Evolutionary conservation across 2,888 invertebrate genomes (phyloP), one percentile per base, ranked within the genome.

Genomic region (Heteromyza rotundicornis): DNA sequence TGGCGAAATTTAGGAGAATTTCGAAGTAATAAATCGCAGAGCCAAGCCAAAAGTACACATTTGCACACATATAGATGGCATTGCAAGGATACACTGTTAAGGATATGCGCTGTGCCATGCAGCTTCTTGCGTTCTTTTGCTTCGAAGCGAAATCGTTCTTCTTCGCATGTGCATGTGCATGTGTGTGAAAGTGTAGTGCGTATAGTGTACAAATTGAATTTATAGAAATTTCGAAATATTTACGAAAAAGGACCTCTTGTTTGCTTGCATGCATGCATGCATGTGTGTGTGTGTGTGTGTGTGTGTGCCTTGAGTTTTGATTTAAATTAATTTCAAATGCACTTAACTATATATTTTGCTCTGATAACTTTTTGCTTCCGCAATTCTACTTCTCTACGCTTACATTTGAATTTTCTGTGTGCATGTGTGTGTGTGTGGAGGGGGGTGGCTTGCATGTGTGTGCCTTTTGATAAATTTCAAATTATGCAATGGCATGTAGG

Each of bases 1-100:
- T 74, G 72, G 68, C 66, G 63, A 71, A 72, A 70, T 74, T 74
- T 75, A 78, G 74, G 74, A 74, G 74, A 74, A 78, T 79, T 79
- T 74, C 71, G 71, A 71, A 76, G 76, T 73, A 78, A 80, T 80
- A 80, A 80, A 80, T 80, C 76, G 79, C 72, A 70, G 69, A 66
- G 66, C 69, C 69, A 75, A 73, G 70, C 70, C 47, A 47, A 47
- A 47, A 47, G 20, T 47, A 47, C 14, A 50, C 22, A 51, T 27
- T 50, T 23, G 51, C 44, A 58, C 57, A 32, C 3, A 35, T 35
- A 27, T 35, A 55, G 36, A 55, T 27, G 23, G 12, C 19, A 7
- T 52, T 52, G 52, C 23, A 52, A 52, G 52, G 52, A 50, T 27
- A 27, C 10, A 10, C 27, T 50, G 8, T 12, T 50, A 50, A 50